Evolutionary conservation across 2,888 invertebrate species (phyloP).

Genomic region (Sclerodermus sp.): DNA sequence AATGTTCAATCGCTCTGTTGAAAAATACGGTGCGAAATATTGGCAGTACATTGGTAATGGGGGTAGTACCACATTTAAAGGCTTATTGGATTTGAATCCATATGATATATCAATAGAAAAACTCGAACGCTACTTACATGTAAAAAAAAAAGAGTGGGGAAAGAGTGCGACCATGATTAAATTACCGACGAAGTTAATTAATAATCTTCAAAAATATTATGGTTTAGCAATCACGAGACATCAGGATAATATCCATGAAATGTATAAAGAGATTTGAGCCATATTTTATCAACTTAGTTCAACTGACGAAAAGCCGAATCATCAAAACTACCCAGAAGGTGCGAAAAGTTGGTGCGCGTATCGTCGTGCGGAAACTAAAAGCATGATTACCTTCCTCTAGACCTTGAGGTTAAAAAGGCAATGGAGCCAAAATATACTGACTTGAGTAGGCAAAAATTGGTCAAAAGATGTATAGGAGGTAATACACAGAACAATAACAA

Average conservation of each 20-base stretch:
- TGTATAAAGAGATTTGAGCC: no score
- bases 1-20: constrained; percentile 12
- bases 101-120: constrained; percentile 3
- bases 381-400: neutral
- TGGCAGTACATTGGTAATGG: constrained; percentile 13
- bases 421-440: neutral
- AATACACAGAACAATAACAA: constrained; percentile 1
- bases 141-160: constrained; percentile 20
- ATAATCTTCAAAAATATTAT: no score
- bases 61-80: constrained; percentile 12
- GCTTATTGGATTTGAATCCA: constrained; percentile 1
- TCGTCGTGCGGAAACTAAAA: neutral
- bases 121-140: constrained; percentile 15
- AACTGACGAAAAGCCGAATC: no score
- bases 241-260: no score
- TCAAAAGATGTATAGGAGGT: neutral
- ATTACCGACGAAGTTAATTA: no score
- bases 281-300: no score
- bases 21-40: constrained; percentile 10
- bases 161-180: no score
- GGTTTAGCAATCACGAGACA: no score
- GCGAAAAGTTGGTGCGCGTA: neutral
- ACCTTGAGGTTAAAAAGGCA: neutral
- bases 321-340: no score
- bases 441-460: neutral